These are phyloP conservation scores for Pantherophis alleghaniensis DNA, from an alignment of 2,797 vertebrate species.

Conservation along the genomic window DNA sequence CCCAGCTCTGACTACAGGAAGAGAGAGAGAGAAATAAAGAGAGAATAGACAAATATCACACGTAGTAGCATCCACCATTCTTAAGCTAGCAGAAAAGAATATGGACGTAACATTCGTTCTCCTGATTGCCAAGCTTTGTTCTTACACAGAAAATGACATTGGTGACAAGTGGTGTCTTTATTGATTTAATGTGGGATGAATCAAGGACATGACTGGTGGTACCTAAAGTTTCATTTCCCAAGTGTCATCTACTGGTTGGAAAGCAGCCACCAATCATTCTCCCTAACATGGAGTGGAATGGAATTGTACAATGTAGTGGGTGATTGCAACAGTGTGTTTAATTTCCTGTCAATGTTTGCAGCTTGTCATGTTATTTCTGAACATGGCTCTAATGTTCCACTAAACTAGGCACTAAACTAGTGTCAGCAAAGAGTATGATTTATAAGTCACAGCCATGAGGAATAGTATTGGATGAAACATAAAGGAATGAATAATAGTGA, in stretches of 20 bases:
- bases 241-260: not conserved
- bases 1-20: not conserved
- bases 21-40: not conserved
- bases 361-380: not conserved
- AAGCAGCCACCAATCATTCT: not conserved
- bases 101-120: not conserved
- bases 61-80: not conserved
- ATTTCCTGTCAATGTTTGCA: not conserved
- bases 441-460: not conserved
- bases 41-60: not conserved
- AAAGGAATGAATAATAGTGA: not conserved
- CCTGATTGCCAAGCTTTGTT: not conserved
- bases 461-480: not conserved
- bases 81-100: not conserved
- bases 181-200: not conserved
- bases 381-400: not conserved
- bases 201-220: not conserved
- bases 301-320: not conserved
- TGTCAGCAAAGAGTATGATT: not conserved
- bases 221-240: not conserved
- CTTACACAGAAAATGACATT: not conserved
- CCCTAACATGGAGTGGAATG: not conserved
- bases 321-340: not conserved
- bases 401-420: not conserved
- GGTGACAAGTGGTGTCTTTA: not conserved